Conservation (phyloP, 2,888 invertebrate genomes). For the Mythimna impura region DNA sequence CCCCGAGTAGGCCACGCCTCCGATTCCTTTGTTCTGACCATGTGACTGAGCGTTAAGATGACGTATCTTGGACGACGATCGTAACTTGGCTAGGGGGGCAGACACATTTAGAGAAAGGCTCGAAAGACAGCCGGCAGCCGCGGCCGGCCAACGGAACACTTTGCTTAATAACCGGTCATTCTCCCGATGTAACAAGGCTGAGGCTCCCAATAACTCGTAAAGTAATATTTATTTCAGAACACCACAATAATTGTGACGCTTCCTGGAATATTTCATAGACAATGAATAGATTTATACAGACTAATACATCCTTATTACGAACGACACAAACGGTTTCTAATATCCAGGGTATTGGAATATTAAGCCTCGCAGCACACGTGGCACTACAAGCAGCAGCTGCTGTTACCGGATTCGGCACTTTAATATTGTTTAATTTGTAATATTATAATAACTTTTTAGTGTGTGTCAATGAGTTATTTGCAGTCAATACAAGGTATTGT, state of each 20-base stretch:
- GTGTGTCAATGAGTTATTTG: background rate
- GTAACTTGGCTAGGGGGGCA: too few species aligned
- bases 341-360: background rate
- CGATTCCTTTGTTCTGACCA: too few species aligned
- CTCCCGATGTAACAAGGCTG: background rate
- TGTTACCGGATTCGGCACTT: background rate
- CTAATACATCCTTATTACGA: background rate
- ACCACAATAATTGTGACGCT: background rate
- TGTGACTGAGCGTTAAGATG: too few species aligned
- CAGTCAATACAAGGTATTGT: background rate
- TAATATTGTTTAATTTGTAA: background rate
- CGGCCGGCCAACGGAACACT: background rate
- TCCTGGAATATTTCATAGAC: background rate
- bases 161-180: conserved; percentile 4
- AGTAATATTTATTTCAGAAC: too few species aligned
- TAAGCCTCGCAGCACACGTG: background rate
- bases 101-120: background rate
- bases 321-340: too few species aligned
- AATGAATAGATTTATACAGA: background rate
- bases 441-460: too few species aligned
- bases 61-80: too few species aligned
- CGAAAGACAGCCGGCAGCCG: background rate
- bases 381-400: background rate
- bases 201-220: too few species aligned
- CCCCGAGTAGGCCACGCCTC: too few species aligned